Conservation (phyloP, 2,888 invertebrate species). For the Hemistola chrysoprasaria region DNA sequence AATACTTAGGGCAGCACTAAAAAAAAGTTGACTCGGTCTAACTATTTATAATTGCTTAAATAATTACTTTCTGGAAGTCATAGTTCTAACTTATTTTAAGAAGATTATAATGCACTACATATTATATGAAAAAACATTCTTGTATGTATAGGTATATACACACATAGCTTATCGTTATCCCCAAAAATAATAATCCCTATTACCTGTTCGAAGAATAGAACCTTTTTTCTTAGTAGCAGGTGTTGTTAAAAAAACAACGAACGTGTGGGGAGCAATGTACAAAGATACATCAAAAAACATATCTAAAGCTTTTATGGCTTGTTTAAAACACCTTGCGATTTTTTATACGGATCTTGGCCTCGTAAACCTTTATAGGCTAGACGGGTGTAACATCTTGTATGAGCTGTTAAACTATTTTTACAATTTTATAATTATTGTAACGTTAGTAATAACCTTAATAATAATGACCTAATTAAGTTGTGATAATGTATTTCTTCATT, state of each 20-base stretch:
- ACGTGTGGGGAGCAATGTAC: constrained; percentile 41
- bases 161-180: constrained; percentile 1
- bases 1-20: no score
- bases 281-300: constrained; percentile 35
- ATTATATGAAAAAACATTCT: background rate
- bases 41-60: no score
- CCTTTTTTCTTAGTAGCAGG: constrained; percentile 52
- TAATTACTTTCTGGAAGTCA: no score
- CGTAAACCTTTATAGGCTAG: constrained; percentile 2
- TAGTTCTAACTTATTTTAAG: no score
- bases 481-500: no score
- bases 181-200: constrained; percentile 26
- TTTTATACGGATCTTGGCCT: constrained; percentile 9
- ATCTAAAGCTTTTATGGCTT: constrained; percentile 15
- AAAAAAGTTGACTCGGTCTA: no score
- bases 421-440: no score
- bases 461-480: no score
- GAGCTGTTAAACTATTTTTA: no score
- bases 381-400: no score
- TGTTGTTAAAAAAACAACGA: constrained; percentile 48
- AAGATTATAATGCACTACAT: no score
- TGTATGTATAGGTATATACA: background rate
- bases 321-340: constrained; percentile 27
- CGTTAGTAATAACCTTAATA: no score
- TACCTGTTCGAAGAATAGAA: constrained; percentile 39